These are phyloP conservation scores for Paramisgurnus dabryanus DNA, from an alignment of 2,113 vertebrate genomes.

Conservation along the genomic window DNA sequence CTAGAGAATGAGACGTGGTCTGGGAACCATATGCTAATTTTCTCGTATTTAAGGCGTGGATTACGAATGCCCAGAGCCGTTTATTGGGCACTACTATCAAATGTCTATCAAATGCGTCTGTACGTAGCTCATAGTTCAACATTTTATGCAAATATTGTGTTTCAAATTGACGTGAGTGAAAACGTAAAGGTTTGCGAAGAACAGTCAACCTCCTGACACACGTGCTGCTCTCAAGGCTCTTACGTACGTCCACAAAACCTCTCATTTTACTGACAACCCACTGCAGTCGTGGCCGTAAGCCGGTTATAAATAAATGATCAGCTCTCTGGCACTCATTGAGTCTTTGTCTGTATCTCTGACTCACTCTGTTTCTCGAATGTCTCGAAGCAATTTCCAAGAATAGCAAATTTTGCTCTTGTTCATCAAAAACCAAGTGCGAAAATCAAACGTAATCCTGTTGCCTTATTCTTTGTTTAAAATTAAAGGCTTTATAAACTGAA, in stretches of 20 bases:
- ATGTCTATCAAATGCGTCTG: no score
- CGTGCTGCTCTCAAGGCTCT: neutral
- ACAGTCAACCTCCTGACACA: neutral
- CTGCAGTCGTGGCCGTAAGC: conserved; percentile 14
- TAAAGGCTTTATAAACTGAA: neutral
- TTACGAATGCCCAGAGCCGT: no score
- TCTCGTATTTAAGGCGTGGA: no score
- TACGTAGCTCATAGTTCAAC: no score
- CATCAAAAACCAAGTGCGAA: neutral
- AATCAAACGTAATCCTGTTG: conserved; percentile 1
- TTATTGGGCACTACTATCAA: no score
- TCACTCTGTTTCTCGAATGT: neutral
- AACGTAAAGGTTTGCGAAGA: neutral
- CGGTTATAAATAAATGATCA: conserved; percentile 41
- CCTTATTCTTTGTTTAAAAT: no score
- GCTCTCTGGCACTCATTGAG: conserved; percentile 26
- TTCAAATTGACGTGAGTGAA: no score
- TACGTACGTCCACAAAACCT: conserved; percentile 16
- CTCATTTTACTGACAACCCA: conserved; percentile 13
- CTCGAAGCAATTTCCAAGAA: neutral
- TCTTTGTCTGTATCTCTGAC: neutral
- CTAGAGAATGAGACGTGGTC: no score
- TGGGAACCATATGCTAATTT: no score
- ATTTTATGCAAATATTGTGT: no score
- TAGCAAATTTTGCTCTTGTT: conserved; percentile 8